A percentile compares a stretch with the other conserved stretches of the same genome.
Evolutionary conservation across 2,113 vertebrate genomes (phyloP).

Genomic region (Drymodes brunneopygia): DNA sequence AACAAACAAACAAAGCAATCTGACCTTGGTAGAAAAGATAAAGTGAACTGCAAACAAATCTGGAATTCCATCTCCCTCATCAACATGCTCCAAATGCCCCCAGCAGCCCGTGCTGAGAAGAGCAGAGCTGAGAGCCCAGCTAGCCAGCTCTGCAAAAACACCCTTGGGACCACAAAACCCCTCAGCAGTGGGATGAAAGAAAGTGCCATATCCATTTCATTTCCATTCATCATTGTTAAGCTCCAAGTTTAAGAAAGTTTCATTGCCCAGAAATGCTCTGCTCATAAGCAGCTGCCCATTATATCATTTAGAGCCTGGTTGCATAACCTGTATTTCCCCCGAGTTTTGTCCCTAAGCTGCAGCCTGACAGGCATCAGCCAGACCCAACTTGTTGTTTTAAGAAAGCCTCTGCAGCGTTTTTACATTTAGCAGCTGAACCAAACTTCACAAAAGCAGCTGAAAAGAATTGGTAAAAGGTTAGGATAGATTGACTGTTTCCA

Average conservation of each 20-base stretch:
- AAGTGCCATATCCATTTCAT: conserved; percentile 20
- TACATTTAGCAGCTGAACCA: conserved; percentile 76
- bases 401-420: conserved; percentile 44
- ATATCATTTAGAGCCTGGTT: conserved; percentile 47
- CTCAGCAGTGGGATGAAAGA: not conserved
- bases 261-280: conserved; percentile 37
- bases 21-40: conserved; percentile 16
- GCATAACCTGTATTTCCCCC: conserved; percentile 18
- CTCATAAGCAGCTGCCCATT: conserved; percentile 62
- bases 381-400: conserved; percentile 4
- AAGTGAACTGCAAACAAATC: conserved; percentile 41
- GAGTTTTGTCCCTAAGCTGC: conserved; percentile 64
- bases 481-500: conserved; percentile 76
- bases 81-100: not conserved
- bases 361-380: conserved; percentile 69
- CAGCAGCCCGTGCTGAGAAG: accelerated
- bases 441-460: conserved; percentile 70
- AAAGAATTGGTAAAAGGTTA: conserved; percentile 74
- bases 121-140: not conserved
- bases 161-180: not conserved
- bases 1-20: conserved; percentile 35
- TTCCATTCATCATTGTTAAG: conserved; percentile 9
- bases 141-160: not conserved
- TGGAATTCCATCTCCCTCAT: not conserved
- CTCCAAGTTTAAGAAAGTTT: conserved; percentile 24